Evolutionary conservation across 1,140 invertebrate species (phyloP), one percentile per base, ranked within the genome.

Genomic region (Adelges cooleyi): DNA sequence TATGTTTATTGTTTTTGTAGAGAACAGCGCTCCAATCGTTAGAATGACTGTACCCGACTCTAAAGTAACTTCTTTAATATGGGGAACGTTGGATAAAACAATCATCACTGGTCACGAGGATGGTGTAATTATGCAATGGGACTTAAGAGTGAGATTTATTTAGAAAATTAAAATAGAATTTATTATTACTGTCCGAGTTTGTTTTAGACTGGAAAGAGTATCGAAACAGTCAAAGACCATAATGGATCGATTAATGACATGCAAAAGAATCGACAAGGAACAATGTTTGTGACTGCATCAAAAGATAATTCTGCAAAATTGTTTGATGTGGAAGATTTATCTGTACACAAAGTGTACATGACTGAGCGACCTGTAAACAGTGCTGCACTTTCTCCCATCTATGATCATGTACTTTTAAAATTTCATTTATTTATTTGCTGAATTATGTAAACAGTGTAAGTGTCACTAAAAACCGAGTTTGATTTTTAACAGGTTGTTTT

Each of bases 341-440:
- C 91, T 73, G 81, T 85, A 20, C 73, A 98, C 29, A 99, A 98
- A 75, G 89, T 89, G 8, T 99, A 95, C 75, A 95, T 94, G 76
- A 97, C 95, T 15, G 94, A 98, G 72, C 79, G 95, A 69, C 94
- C 93, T 8, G 90, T 98, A 0, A 99, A 98, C 74, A 97, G 94
- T 20, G 95, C 95, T 10, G 87, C 93, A 8, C 87, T 99, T 67
- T 96, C 93, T 67, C 95, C 95, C 0, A 90, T 92, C 68, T 76
- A 84, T 66, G 92, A 97, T 76, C 95, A 98, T 80, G 93, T 87
- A 74, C 77, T 79, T 75, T 44, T n/a, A 33, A 17, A 59, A 6
- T 25, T 65, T 66, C 13, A 59, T 44, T 67, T 62, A 0, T 22
- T 42, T 20, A 13, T 36, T 20, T 22, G 17, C 0, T 66, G 38